These are phyloP conservation scores for Enteromius viviparus DNA, from an alignment of 2,797 vertebrate genomes.

Conservation along the genomic window DNA sequence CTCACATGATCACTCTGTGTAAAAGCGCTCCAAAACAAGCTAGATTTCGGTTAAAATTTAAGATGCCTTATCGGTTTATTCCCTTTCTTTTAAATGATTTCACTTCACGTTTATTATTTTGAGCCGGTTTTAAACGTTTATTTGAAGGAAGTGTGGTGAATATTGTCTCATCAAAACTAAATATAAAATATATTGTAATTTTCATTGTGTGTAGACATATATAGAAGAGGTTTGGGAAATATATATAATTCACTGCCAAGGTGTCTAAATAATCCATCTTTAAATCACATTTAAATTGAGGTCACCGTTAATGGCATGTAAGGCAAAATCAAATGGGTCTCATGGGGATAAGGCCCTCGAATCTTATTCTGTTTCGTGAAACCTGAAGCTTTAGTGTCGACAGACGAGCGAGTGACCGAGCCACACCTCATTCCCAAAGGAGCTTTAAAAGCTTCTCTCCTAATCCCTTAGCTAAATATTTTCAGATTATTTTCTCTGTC, in stretches of 20 bases:
- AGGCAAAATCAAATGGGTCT: constrained; percentile 17
- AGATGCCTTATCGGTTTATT: background rate
- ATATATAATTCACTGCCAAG: background rate
- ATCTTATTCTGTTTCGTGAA: constrained; percentile 45
- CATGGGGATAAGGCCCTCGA: background rate
- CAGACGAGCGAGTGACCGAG: constrained; percentile 27
- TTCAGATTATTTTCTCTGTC: constrained; percentile 56
- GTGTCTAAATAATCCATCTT: background rate
- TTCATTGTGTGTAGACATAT: background rate
- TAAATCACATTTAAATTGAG: background rate
- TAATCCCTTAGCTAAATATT: constrained; percentile 68
- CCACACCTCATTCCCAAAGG: constrained; percentile 33
- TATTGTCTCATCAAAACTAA: background rate
- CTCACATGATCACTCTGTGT: background rate
- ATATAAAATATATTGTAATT: background rate
- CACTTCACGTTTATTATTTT: background rate
- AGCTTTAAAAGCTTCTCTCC: constrained; percentile 61
- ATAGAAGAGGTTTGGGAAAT: background rate
- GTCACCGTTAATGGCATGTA: constrained; percentile 37
- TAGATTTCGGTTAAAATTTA: background rate
- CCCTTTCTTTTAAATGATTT: background rate
- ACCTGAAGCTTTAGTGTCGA: constrained; percentile 52
- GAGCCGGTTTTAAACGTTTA: background rate
- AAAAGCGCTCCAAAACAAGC: background rate
- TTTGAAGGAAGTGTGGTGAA: background rate